These are phyloP conservation scores for Bos indicus DNA, from an alignment of 2,113 vertebrate species.

Conservation along the genomic window DNA sequence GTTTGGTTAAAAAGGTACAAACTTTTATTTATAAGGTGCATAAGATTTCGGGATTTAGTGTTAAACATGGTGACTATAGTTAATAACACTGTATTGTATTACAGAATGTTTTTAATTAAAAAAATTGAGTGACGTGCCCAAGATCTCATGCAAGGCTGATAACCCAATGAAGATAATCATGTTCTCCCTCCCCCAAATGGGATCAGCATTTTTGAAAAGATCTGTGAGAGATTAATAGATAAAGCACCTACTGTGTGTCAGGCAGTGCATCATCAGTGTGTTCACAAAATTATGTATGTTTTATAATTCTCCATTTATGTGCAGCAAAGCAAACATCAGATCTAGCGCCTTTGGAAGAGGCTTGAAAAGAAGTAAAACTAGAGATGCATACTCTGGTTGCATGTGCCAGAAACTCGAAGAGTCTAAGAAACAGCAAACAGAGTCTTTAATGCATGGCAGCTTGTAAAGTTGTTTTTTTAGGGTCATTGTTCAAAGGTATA, in stretches of 20 bases:
- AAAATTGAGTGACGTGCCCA: not conserved
- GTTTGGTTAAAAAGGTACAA: not conserved
- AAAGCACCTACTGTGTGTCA: not conserved
- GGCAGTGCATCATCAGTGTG: not conserved
- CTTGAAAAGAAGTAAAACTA: not conserved
- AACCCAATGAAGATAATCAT: not conserved
- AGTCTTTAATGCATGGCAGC: not conserved
- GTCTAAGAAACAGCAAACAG: not conserved
- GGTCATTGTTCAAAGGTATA: not conserved
- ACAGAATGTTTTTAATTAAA: not conserved
- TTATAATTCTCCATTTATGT: not conserved
- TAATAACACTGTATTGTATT: not conserved
- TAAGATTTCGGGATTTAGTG: not conserved
- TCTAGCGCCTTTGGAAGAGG: not conserved
- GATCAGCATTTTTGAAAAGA: not conserved
- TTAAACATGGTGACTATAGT: not conserved
- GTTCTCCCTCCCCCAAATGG: not conserved
- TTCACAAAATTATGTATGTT: not conserved
- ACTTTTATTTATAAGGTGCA: not conserved
- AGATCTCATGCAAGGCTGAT: not conserved
- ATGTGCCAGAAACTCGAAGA: not conserved
- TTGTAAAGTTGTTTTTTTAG: not conserved
- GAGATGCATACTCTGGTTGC: not conserved
- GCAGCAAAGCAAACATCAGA: not conserved
- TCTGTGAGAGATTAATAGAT: not conserved